These are phyloP conservation scores for Siniperca chuatsi DNA, from an alignment of 2,113 vertebrate species.

Conservation along the genomic window DNA sequence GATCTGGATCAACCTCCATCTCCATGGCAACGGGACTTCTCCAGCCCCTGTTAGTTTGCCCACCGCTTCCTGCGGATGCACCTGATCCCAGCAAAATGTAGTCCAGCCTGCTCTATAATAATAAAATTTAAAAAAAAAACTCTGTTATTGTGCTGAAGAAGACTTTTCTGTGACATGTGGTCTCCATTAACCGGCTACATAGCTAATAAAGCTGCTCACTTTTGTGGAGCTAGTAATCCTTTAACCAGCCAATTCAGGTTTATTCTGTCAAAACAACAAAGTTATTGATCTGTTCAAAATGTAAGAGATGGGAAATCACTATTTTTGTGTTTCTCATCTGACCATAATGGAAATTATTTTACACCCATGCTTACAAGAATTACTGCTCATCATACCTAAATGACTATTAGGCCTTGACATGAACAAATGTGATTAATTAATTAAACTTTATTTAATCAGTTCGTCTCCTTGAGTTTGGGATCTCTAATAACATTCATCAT, in stretches of 20 bases:
- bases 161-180: not conserved
- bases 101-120: not conserved
- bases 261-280: not conserved
- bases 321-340: not conserved
- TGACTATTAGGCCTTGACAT: not conserved
- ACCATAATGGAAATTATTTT: not conserved
- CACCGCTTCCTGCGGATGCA: slow-evolving; percentile 47
- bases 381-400: not conserved
- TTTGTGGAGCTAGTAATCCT: not conserved
- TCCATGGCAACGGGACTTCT: slow-evolving; percentile 60
- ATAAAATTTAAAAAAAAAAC: not conserved
- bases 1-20: slow-evolving; percentile 52
- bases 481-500: not conserved
- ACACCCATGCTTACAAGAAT: not conserved
- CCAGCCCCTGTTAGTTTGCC: slow-evolving; percentile 37
- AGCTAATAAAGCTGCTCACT: too few relatives aligned
- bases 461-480: not conserved
- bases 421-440: not conserved
- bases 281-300: not conserved
- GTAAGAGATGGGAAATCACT: not conserved
- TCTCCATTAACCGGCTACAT: not conserved
- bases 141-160: not conserved
- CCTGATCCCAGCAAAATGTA: slow-evolving; percentile 46
- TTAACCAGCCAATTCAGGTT: not conserved
- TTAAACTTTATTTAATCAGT: not conserved